These are phyloP conservation scores for Silurus asotus DNA, from an alignment of 2,113 vertebrate genomes.

Conservation along the genomic window DNA sequence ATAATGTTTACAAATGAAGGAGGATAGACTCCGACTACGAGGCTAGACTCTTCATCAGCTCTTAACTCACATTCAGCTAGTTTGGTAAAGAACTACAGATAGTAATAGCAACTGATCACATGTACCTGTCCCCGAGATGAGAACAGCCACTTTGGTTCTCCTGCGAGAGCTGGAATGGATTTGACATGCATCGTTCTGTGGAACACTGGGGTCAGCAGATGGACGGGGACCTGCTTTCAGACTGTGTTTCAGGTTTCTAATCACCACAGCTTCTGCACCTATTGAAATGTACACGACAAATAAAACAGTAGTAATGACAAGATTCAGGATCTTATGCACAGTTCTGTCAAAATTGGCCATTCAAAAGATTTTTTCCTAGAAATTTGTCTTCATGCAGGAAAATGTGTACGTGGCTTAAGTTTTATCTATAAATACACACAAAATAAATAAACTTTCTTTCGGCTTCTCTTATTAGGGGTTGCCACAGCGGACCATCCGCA, in stretches of 20 bases:
- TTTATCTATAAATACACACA: background rate
- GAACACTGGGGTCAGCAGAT: background rate
- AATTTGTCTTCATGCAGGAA: no score
- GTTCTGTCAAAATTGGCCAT: background rate
- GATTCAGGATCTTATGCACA: no score
- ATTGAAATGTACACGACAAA: background rate
- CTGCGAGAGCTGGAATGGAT: conserved; percentile 48
- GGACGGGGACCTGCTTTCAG: conserved; percentile 47
- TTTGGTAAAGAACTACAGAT: conserved; percentile 76
- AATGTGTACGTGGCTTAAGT: background rate
- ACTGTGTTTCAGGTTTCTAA: conserved; percentile 69
- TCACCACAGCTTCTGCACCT: conserved; percentile 67
- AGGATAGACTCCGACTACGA: background rate
- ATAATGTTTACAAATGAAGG: background rate
- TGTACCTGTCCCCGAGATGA: conserved; percentile 94
- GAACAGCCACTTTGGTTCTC: conserved; percentile 82
- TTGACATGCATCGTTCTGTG: conserved; percentile 39
- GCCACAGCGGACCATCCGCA: no score
- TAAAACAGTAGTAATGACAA: background rate
- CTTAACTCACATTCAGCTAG: background rate
- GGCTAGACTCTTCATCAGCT: background rate
- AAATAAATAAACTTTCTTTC: no score
- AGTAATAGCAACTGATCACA: conserved; percentile 57
- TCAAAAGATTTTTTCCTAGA: background rate
- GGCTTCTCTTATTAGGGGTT: no score